Percentiles rank a stretch among this genome's conserved stretches.
phyloP scores from a whole-genome alignment of 1,140 invertebrate genomes.

The Trypoxylus dichotomus region DNA sequence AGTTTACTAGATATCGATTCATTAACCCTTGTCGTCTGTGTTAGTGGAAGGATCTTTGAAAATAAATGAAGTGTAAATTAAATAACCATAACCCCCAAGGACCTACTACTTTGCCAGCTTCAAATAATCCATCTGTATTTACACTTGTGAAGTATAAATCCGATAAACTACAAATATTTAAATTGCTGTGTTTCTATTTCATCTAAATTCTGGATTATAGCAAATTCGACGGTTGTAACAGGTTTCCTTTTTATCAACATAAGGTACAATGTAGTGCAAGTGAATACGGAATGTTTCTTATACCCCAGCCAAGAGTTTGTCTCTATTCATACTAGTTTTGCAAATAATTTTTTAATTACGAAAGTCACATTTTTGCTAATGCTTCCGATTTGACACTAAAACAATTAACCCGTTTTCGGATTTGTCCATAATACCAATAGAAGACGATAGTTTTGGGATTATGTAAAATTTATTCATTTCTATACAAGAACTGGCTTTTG shows the following conservation, averaged over 20 bases:
- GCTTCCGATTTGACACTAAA: too few species aligned
- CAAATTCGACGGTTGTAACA: neutral
- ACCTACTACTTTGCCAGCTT: neutral
- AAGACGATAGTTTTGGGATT: too few species aligned
- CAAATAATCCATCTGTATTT: slow-evolving; percentile 1
- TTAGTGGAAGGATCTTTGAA: neutral
- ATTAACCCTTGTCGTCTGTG: neutral
- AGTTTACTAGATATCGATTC: slow-evolving; percentile 14
- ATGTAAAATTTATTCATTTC: too few species aligned
- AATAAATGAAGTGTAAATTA: neutral
- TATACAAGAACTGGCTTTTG: too few species aligned
- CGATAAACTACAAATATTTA: slow-evolving; percentile 3
- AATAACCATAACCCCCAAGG: slow-evolving; percentile 18
- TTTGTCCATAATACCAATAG: too few species aligned
- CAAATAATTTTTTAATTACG: too few species aligned
- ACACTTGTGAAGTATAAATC: neutral
- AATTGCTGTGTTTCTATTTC: neutral
- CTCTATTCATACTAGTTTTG: too few species aligned
- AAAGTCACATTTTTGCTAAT: too few species aligned
- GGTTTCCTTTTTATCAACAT: neutral
- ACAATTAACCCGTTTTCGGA: too few species aligned
- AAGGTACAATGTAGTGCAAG: neutral
- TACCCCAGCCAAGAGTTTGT: too few species aligned
- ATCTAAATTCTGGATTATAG: neutral
- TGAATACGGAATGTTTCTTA: neutral